phyloP scores from a whole-genome alignment of 35 echinoderm and acorn worm species.

The Acanthaster planci region DNA sequence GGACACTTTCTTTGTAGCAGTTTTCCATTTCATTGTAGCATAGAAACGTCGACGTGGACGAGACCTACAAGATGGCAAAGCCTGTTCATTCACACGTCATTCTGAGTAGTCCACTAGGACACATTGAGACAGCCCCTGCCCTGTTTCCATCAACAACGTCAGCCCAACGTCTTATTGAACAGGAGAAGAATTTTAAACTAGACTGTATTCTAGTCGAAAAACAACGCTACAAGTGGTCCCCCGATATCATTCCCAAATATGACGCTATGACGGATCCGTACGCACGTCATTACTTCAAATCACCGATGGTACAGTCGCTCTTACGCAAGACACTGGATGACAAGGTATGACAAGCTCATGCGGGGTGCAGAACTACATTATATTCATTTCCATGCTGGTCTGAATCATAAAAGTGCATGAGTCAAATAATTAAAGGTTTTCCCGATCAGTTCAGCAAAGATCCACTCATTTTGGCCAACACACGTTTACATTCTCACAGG shows the following conservation, averaged over 20 bases:
- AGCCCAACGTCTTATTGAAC: conserved; percentile 36
- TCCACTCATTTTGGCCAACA: no score
- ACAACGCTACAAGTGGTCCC: conserved; percentile 84
- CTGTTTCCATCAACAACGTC: conserved; percentile 36
- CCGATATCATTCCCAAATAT: conserved; percentile 91
- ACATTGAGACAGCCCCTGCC: neutral
- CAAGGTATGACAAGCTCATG: conserved; percentile 6
- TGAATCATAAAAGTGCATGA: no score
- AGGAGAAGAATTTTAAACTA: conserved; percentile 79
- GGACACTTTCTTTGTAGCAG: neutral
- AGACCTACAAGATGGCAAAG: neutral
- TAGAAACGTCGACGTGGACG: no score
- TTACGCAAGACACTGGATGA: conserved; percentile 55
- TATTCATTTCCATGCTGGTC: no score
- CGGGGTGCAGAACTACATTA: no score
- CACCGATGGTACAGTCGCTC: conserved; percentile 59
- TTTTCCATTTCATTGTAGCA: neutral
- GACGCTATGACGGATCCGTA: conserved; percentile 67
- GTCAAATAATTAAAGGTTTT: no score
- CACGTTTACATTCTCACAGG: no score
- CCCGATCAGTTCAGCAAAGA: no score
- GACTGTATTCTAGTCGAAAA: conserved; percentile 88
- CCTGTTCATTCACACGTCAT: conserved; percentile 51
- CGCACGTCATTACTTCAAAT: conserved; percentile 75
- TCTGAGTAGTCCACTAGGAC: conserved; percentile 59